Percentiles rank a stretch among this genome's conserved stretches.
Conservation (phyloP, 1,140 invertebrate genomes). For the Aplysia californica region DNA sequence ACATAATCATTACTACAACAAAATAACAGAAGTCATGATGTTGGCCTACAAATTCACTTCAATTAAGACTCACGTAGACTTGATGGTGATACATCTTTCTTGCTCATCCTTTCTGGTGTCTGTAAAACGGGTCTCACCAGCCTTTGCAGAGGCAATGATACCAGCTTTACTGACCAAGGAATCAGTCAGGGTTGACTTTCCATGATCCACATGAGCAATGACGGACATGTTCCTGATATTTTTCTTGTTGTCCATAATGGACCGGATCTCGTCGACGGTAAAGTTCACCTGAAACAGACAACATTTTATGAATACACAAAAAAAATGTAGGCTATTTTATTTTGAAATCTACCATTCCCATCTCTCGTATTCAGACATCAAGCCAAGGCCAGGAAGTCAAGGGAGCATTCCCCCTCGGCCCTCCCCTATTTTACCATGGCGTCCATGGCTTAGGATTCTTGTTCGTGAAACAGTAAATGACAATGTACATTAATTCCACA, state of each 20-base stretch:
- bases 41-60: too few species aligned
- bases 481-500: too few species aligned
- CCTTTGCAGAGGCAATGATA: slow-evolving; percentile 98
- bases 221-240: slow-evolving; percentile 99
- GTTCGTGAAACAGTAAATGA: too few species aligned
- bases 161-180: slow-evolving; percentile 99
- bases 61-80: slow-evolving; percentile 93
- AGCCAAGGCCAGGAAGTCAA: too few species aligned
- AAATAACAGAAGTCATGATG: too few species aligned
- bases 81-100: slow-evolving; percentile 99
- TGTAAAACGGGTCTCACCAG: slow-evolving; percentile 98
- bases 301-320: background rate
- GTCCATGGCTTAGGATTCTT: too few species aligned
- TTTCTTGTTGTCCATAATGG: slow-evolving; percentile 99
- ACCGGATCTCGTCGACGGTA: slow-evolving; percentile 99
- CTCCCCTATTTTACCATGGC: too few species aligned
- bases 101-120: slow-evolving; percentile 99
- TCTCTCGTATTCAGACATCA: too few species aligned
- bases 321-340: background rate
- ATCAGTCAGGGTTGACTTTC: slow-evolving; percentile 99
- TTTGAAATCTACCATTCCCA: too few species aligned
- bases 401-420: too few species aligned
- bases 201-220: slow-evolving; percentile 99
- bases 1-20: too few species aligned
- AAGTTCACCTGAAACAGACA: slow-evolving; percentile 95